A percentile compares a stretch with the other conserved stretches of the same genome.
These are phyloP conservation scores for Diorhabda carinulata DNA, from an alignment of 1,140 invertebrate genomes.

Conservation along the genomic window DNA sequence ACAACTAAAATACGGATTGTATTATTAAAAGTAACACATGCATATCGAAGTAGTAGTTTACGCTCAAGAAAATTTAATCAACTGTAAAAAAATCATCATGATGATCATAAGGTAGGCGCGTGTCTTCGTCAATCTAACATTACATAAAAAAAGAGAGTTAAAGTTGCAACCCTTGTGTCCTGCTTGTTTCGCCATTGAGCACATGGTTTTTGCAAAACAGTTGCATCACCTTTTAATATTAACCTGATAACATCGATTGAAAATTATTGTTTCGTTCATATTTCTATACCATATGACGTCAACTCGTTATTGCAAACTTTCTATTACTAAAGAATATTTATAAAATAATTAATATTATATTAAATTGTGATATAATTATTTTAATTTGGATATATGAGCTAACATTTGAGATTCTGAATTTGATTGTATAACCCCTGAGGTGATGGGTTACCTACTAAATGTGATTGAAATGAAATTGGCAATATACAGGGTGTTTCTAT, in stretches of 20 bases:
- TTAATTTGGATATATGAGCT: too few species aligned
- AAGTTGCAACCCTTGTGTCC: not conserved
- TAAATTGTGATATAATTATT: too few species aligned
- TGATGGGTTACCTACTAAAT: too few species aligned
- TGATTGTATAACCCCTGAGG: too few species aligned
- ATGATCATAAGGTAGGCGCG: conserved; percentile 12
- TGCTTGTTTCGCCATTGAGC: conserved; percentile 1
- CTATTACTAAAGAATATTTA: too few species aligned
- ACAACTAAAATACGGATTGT: not conserved
- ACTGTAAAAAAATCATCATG: conserved; percentile 6
- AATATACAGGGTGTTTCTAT: too few species aligned
- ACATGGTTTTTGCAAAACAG: conserved; percentile 12
- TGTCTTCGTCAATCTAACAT: not conserved
- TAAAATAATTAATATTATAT: too few species aligned
- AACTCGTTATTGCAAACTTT: not conserved
- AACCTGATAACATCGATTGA: conserved; percentile 7
- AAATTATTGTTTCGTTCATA: conserved; percentile 8
- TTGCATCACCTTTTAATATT: conserved; percentile 1
- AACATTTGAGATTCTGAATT: too few species aligned
- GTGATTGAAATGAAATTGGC: too few species aligned
- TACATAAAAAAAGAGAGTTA: not conserved
- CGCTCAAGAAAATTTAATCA: not conserved
- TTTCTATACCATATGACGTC: conserved; percentile 6
- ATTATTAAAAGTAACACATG: not conserved
- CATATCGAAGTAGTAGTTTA: not conserved